Evolutionary conservation across 2,113 vertebrate genomes (phyloP).

Genomic region (Chloropsis hardwickii): DNA sequence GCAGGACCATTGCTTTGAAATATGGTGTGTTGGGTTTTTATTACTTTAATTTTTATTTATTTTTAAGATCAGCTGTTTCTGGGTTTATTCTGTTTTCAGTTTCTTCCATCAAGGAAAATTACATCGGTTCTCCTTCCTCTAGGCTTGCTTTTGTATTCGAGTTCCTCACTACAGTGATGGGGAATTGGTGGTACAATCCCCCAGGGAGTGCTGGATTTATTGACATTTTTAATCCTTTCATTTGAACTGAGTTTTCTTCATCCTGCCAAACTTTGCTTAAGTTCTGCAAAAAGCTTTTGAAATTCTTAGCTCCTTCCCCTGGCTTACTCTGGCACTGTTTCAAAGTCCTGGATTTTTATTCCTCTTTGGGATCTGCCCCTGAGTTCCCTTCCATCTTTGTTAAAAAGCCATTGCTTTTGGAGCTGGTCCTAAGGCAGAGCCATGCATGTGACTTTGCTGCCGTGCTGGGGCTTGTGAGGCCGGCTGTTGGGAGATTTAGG

Average conservation of each 20-base stretch:
- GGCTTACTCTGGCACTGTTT: not conserved
- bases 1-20: not conserved
- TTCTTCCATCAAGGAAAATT: not conserved
- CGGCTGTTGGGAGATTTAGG: not conserved
- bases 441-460: not conserved
- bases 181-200: not conserved
- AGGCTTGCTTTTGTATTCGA: not conserved
- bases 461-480: not conserved
- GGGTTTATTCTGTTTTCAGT: not conserved
- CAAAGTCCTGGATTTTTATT: not conserved
- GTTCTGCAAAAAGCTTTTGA: not conserved
- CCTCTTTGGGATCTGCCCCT: not conserved
- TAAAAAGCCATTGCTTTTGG: not conserved
- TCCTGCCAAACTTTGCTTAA: not conserved
- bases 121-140: not conserved
- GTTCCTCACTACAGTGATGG: not conserved
- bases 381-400: not conserved
- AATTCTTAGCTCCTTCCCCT: not conserved
- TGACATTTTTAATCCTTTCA: not conserved
- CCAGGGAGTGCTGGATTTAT: not conserved
- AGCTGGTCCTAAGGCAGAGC: not conserved
- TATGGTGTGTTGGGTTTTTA: not conserved
- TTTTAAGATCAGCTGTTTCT: not conserved
- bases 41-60: not conserved
- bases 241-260: not conserved